phyloP scores from a whole-genome alignment of 2,797 vertebrate genomes.

The Galago senegalensis region DNA sequence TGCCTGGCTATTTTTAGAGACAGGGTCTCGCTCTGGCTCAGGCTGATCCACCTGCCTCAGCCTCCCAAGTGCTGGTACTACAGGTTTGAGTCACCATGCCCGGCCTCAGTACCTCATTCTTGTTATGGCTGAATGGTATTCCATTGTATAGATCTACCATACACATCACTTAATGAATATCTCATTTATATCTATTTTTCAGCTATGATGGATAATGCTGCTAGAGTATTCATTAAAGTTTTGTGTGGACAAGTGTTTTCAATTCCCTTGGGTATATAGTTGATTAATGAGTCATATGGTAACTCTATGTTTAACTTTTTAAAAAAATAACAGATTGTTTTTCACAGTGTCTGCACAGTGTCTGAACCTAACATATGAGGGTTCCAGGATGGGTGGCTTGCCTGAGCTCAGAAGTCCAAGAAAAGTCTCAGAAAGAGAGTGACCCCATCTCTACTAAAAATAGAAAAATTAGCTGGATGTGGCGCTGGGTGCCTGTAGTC shows the following conservation, averaged over 20 bases:
- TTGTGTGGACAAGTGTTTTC: neutral
- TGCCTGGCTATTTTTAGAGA: too few relatives aligned
- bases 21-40: too few relatives aligned
- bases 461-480: too few relatives aligned
- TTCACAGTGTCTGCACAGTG: neutral
- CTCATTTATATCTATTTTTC: neutral
- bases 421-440: too few relatives aligned
- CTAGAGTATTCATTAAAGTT: neutral
- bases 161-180: neutral
- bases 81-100: too few relatives aligned
- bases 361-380: too few relatives aligned
- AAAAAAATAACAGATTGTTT: neutral
- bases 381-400: too few relatives aligned
- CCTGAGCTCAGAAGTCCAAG: too few relatives aligned
- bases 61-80: too few relatives aligned
- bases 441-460: too few relatives aligned
- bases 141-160: neutral
- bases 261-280: neutral
- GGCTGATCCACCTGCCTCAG: too few relatives aligned
- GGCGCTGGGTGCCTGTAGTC: too few relatives aligned
- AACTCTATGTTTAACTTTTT: conserved; percentile 7
- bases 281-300: neutral
- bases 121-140: neutral
- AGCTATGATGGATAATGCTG: conserved; percentile 38
- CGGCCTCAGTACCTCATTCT: neutral